Base-by-base conservation (phyloP, 2,888 invertebrate species). In the Latheticus oryzae region DNA sequence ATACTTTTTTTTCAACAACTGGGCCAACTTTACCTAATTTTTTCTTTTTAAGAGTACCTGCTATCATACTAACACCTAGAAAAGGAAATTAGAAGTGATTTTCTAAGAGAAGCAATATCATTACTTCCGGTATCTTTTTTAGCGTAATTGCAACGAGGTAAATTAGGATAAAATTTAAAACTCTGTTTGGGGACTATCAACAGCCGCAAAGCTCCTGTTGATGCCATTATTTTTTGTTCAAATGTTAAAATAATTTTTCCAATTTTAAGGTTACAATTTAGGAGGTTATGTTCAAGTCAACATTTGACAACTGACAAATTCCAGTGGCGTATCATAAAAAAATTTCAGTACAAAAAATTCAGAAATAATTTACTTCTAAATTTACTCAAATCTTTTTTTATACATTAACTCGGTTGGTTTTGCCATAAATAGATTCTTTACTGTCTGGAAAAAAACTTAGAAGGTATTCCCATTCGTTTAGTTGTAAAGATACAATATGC, bases 1-100 rank as follows among this genome's bases (percentile, higher is more conserved):
- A 76, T 19, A 85, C 79, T 69, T 83, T 86, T 76, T 91, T 91
- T 72, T 92, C 88, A 69, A 86, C 81, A 5, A 83, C 70, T 1
- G 83, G 81, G 0, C 87, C 85, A 1, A 84, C 66, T 76, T 87
- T 87, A 5, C 85, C 85, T 0, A 78, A 70, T 71, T 86, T 87
- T 74, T 87, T 86, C 70, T 82, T 82, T 68, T 87, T 88, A 28
- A 78, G 64, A 55, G 74, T 77, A 7, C 73, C 75, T 7, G 78
- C 78, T 35, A 78, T 59, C 76, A 77, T 76, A 62, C 75, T 76
- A 11, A 78, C 74, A 63, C 74, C 77, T 74, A 58, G n/a, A 17
- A 43, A 16, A 23, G 11, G 5, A n/a, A 11, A 3, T 7, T 11
- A 38, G 9, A 21, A 38, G 2, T 21, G 15, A 8, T 3, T 17